Evolutionary conservation across 2,797 vertebrate species (phyloP).

Genomic region (Cossypha caffra): DNA sequence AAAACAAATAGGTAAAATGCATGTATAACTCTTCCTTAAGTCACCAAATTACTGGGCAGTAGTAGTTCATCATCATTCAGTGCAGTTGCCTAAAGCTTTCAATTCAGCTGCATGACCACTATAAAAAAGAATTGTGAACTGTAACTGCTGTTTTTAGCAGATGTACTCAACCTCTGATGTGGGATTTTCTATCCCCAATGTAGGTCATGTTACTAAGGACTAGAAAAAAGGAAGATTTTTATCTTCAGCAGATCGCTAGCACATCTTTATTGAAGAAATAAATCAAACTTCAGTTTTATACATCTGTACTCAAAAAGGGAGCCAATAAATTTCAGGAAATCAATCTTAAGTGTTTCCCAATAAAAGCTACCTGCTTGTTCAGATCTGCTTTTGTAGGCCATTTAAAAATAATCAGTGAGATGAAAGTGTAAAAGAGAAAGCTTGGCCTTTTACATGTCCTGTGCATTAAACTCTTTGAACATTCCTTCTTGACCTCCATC

Average conservation of each 20-base stretch:
- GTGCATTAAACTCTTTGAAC: neutral
- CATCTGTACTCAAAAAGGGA: neutral
- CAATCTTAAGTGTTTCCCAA: neutral
- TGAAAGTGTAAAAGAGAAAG: neutral
- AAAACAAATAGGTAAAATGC: neutral
- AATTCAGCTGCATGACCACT: neutral
- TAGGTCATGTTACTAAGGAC: neutral
- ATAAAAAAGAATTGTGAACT: neutral
- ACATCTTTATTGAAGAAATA: neutral
- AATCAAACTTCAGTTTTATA: neutral
- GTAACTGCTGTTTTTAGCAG: neutral
- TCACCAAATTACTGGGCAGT: neutral
- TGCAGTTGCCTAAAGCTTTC: neutral
- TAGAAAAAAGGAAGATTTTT: neutral
- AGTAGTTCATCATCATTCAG: neutral
- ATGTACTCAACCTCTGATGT: neutral
- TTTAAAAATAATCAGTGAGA: neutral
- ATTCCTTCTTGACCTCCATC: neutral
- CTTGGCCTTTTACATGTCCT: neutral
- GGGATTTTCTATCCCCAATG: neutral
- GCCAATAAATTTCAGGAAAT: neutral
- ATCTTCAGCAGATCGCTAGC: neutral
- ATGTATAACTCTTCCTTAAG: neutral
- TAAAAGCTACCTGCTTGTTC: neutral
- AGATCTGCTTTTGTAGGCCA: neutral